Conservation (phyloP, 2,888 invertebrate genomes). For the Physocephala rufipes region DNA sequence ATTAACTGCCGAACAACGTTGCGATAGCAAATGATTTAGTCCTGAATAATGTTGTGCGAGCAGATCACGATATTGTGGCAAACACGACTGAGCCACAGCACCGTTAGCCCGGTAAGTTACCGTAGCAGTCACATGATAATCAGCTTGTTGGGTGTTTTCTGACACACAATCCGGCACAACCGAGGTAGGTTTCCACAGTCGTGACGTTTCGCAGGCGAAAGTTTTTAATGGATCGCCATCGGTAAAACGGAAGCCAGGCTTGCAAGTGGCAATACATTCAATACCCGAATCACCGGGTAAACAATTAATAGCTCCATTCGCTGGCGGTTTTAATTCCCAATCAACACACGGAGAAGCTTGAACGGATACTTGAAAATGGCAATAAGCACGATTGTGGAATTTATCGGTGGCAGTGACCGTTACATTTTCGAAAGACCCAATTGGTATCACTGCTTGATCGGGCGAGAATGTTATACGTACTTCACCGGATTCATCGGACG, state of each 20-base stretch:
- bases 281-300: conserved; percentile 81
- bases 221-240: conserved; percentile 89
- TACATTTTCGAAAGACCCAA: conserved; percentile 90
- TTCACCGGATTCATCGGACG: conserved; percentile 88
- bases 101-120: conserved; percentile 90
- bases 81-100: conserved; percentile 84
- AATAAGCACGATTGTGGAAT: conserved; percentile 87
- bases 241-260: conserved; percentile 87
- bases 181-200: conserved; percentile 86
- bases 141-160: conserved; percentile 94
- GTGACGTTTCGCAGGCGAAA: conserved; percentile 83
- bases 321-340: conserved; percentile 91
- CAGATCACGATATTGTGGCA: conserved; percentile 85
- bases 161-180: conserved; percentile 96
- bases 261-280: conserved; percentile 90
- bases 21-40: conserved; percentile 83
- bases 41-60: conserved; percentile 81
- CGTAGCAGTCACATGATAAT: conserved; percentile 88
- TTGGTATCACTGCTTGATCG: conserved; percentile 84
- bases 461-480: conserved; percentile 84
- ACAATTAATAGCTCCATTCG: conserved; percentile 88
- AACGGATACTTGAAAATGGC: conserved; percentile 93
- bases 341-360: conserved; percentile 94
- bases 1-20: conserved; percentile 93
- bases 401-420: conserved; percentile 89